These are phyloP conservation scores for Ruditapes philippinarum DNA, from an alignment of 1,140 invertebrate species.

Conservation along the genomic window DNA sequence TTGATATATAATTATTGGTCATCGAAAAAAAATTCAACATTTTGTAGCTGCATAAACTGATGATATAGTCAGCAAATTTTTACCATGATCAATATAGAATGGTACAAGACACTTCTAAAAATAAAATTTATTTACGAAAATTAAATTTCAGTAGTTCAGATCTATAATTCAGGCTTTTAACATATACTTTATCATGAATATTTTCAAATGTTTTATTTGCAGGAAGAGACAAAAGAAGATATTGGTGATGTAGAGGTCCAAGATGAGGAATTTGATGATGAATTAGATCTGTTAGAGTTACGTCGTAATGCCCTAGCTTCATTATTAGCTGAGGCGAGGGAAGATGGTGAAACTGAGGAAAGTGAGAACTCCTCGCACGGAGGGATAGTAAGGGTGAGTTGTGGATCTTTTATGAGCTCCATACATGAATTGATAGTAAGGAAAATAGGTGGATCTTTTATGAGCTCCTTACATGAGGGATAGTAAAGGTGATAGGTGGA, in stretches of 20 bases:
- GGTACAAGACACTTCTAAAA: background rate
- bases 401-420: too few relatives aligned
- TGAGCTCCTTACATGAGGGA: too few relatives aligned
- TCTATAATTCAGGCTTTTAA: background rate
- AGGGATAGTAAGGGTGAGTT: background rate
- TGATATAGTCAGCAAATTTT: background rate
- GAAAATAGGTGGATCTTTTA: too few relatives aligned
- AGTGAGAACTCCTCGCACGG: background rate
- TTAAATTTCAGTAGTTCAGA: too few relatives aligned
- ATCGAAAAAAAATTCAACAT: too few relatives aligned
- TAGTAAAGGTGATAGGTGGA: too few relatives aligned
- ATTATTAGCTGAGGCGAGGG: constrained; percentile 25
- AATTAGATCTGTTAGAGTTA: constrained; percentile 56
- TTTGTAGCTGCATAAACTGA: background rate
- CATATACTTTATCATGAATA: background rate
- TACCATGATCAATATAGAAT: background rate
- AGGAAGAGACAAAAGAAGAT: background rate
- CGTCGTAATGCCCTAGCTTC: constrained; percentile 53
- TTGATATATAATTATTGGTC: too few relatives aligned
- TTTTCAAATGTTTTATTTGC: background rate
- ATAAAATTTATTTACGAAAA: background rate
- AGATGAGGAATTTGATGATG: constrained; percentile 54
- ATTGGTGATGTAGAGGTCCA: background rate
- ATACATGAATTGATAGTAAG: too few relatives aligned
- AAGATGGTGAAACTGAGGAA: too few relatives aligned